These are phyloP conservation scores for Teleogryllus oceanicus DNA, from an alignment of 2,888 invertebrate genomes.

Conservation along the genomic window DNA sequence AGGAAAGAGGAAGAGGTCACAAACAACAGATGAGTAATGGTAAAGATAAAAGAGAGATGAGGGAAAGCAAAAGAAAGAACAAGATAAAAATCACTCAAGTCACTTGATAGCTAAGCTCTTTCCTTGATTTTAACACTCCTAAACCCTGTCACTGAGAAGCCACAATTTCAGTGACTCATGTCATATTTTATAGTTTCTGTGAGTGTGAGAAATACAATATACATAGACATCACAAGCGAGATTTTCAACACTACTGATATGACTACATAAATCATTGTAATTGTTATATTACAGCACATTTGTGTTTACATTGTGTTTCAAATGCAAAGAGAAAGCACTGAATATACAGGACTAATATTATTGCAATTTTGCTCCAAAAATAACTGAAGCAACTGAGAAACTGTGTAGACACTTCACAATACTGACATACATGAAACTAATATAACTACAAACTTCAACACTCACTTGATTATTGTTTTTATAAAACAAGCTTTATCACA, in stretches of 20 bases:
- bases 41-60: background rate
- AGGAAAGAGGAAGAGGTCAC: background rate
- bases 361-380: background rate
- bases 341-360: background rate
- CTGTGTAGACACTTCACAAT: background rate
- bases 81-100: background rate
- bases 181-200: background rate
- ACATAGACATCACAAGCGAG: constrained; percentile 18
- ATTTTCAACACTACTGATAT: background rate
- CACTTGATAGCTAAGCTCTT: background rate
- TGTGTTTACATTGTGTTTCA: background rate
- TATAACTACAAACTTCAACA: background rate
- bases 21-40: background rate
- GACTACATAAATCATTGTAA: background rate
- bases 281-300: background rate
- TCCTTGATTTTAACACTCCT: background rate
- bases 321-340: background rate
- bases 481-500: background rate
- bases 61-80: background rate
- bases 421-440: background rate
- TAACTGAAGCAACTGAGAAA: background rate
- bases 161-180: background rate
- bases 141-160: background rate
- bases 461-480: background rate
- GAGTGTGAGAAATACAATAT: background rate